Evolutionary conservation across 37 sponge, comb jelly and placozoan species (phyloP), one percentile per base, ranked within the genome.

Genomic region (Ianthella basta): DNA sequence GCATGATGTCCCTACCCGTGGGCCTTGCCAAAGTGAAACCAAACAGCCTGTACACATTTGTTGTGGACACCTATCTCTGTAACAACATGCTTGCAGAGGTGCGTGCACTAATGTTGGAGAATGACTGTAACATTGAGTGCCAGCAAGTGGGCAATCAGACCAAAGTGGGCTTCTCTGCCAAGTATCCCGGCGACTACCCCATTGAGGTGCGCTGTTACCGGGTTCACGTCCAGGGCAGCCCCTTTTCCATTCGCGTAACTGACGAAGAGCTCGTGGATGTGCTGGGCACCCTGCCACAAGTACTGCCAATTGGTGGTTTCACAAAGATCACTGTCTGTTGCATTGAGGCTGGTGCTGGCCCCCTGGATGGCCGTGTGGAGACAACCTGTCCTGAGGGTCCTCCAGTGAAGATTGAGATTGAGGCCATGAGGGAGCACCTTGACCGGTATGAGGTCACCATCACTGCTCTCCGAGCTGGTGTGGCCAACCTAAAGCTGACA

Each of bases 141-240:
- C 44, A 75, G 39, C 78, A 75, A 41, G 54, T 36, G 24, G 78
- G 54, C 44, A 75, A 75, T 50, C 33, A 32, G 12, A 75, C 78
- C 54, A 75, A 75, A 36, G 78, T 75, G 44, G 78, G 38, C n/a
- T 38, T 75, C n/a, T 40, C 78, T 75, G 78, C 78, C 16, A 44
- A 75, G 25, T 75, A 53, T 75, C 78, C 80, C 0, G 94, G 92
- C 21, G 86, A 91, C 24, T 96, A 91, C 84, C 38, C 63, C 27
- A 86, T 96, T 25, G 83, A 84, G 57, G 80, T 96, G 13, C 82
- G 87, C 0, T 96, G 96, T 91, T 84, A 86, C 35, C 87, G 91
- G 0, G 85, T 87, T 0, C 91, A 96, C 24, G 81, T 96, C 0
- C 94, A 94, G 5, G 87, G 92, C 15, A 86, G 87, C 33, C 96